Conservation (phyloP, 2,888 invertebrate genomes). For the Bellardia bayeri region DNA sequence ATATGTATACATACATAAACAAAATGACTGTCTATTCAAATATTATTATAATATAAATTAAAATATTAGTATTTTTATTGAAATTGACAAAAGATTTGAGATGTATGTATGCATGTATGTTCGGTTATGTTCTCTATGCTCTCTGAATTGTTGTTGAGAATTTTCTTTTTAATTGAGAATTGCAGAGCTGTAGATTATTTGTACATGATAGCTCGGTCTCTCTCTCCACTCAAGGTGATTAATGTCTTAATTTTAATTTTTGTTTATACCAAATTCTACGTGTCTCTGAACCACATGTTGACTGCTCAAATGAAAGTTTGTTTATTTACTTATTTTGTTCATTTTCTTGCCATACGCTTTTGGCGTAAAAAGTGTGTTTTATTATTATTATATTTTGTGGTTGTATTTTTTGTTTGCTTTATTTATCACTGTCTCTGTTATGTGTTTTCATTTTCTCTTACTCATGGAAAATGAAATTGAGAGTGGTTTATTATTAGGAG, state of each 20-base stretch:
- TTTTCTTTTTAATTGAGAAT: no score
- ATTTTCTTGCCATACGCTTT: background rate
- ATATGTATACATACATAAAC: constrained; percentile 1
- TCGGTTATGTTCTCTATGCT: background rate
- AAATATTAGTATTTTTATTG: constrained; percentile 3
- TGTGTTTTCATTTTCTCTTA: background rate
- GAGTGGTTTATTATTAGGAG: background rate
- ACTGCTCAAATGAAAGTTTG: background rate
- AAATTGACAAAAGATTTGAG: constrained; percentile 15
- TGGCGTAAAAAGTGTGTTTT: background rate
- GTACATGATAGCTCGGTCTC: background rate
- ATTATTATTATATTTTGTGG: background rate
- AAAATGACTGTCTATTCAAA: background rate
- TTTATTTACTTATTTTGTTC: constrained; percentile 27
- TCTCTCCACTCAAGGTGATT: background rate
- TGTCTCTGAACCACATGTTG: constrained; percentile 48
- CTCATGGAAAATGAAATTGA: background rate
- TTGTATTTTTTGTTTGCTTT: background rate
- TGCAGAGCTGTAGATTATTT: background rate
- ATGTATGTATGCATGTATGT: background rate
- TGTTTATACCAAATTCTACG: constrained; percentile 4
- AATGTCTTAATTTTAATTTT: constrained; percentile 17
- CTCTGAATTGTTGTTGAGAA: background rate
- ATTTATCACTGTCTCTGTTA: constrained; percentile 11
- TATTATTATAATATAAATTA: background rate